Conservation (phyloP, 2,888 invertebrate genomes). For the Thecophora atra region DNA sequence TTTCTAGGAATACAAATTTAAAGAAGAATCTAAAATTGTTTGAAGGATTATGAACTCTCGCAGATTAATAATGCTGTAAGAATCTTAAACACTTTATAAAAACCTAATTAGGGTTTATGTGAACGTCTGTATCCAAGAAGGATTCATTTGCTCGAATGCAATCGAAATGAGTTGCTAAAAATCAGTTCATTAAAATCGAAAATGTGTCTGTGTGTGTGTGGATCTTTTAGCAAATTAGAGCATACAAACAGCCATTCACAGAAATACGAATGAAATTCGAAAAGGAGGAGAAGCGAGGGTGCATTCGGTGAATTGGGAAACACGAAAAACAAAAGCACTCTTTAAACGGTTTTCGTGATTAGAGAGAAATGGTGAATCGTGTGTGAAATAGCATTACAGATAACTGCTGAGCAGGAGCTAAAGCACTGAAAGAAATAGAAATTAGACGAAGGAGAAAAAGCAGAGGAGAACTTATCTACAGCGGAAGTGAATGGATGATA, state of each 20-base stretch:
- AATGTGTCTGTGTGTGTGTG: background rate
- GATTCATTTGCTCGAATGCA: too few relatives aligned
- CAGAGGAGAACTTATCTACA: background rate
- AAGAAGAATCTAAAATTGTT: too few relatives aligned
- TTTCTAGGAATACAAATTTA: too few relatives aligned
- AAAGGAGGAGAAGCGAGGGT: background rate
- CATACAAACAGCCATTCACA: conserved; percentile 43
- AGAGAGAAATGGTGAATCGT: conserved; percentile 1
- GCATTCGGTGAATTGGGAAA: background rate
- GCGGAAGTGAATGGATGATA: conserved; percentile 21
- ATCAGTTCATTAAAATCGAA: too few relatives aligned
- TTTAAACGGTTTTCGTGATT: conserved; percentile 27
- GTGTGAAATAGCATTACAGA: conserved; percentile 3
- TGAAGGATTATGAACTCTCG: too few relatives aligned
- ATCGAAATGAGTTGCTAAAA: too few relatives aligned
- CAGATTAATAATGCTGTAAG: too few relatives aligned
- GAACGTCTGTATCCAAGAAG: too few relatives aligned
- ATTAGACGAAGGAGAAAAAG: background rate
- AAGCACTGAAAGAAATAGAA: too few relatives aligned
- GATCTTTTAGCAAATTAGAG: conserved; percentile 39
- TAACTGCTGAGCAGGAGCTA: conserved; percentile 3
- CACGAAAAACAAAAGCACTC: conserved; percentile 11
- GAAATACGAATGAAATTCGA: conserved; percentile 9
- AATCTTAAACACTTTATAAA: too few relatives aligned
- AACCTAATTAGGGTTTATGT: too few relatives aligned